phyloP scores from a whole-genome alignment of 2,113 vertebrate genomes.

The Saiga tatarica region DNA sequence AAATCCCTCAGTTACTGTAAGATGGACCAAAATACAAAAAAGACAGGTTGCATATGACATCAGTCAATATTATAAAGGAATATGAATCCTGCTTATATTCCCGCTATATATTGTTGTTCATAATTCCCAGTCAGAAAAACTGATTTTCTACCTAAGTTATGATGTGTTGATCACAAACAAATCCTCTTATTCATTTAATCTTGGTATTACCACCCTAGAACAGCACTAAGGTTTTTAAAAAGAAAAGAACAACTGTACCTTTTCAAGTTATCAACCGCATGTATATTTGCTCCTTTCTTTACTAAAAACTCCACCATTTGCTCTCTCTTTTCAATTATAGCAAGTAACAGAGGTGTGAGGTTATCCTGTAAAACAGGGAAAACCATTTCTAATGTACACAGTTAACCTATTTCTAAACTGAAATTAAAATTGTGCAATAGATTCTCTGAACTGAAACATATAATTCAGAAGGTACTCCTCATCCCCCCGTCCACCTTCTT shows the following conservation, averaged over 20 bases:
- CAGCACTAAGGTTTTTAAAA: background rate
- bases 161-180: background rate
- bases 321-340: conserved; percentile 84
- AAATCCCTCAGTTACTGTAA: background rate
- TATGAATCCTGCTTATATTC: background rate
- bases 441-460: background rate
- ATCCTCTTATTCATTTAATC: background rate
- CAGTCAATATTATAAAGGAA: background rate
- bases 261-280: conserved; percentile 77
- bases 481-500: background rate
- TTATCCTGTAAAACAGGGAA: conserved; percentile 84
- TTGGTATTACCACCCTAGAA: background rate
- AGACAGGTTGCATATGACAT: background rate
- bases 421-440: background rate
- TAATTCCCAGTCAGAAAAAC: background rate
- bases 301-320: conserved; percentile 89
- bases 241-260: conserved; percentile 73
- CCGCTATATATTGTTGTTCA: background rate
- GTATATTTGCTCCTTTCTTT: conserved; percentile 83
- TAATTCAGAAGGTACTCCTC: background rate
- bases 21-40: background rate
- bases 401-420: background rate
- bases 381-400: conserved; percentile 16
- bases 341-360: conserved; percentile 86
- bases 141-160: background rate